Evolutionary conservation across 35 echinoderm and acorn worm genomes (phyloP), one percentile per base, ranked within the genome.

Genomic region (Ophioderma brevispina): DNA sequence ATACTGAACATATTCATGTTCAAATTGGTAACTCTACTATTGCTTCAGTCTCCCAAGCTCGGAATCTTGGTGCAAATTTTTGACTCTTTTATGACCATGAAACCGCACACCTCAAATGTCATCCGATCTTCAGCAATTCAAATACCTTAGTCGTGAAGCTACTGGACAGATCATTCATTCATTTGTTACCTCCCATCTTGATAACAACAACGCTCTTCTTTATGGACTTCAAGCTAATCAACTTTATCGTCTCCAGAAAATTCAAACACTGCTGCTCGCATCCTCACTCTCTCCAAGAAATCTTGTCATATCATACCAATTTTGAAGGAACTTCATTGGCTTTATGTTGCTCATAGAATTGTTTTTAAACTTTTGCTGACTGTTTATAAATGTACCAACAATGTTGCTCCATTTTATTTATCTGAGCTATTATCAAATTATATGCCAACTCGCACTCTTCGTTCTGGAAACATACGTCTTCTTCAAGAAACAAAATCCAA

Each of bases 221-320:
- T 95, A 77, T 75, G 85, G 94, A 13, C 42, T 95, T 35, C 79
- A 79, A 34, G n/a, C 80, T 38, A 64, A 83, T 11, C 78, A 88
- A 33, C 41, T 95, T 32, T 15, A 33, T 15, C 31, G 75, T 30
- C 94, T 91, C 78, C 94, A 95, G 76, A 46, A 52, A 17, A 77
- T 88, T 40, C 94, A 95, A 95, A 95, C 39, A 75, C 89, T 42
- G 85, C 89, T 64, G 87, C 82, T 59, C 35, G 83, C 3, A 4
- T 90, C 3, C 38, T 94, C 18, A 90, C 92, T 34, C 40, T 46
- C 1, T 84, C 49, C 25, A 90, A 36, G 42, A 90, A 85, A 64
- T 39, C 23, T 18, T 36, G 38, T 10, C 92, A 89, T 39, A 94
- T 89, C 18, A 85, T 75, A 32, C 76, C 37, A 37, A 41, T 93